A percentile compares a stretch with the other conserved stretches of the same genome.
These are phyloP conservation scores for Eriocheir sinensis DNA, from an alignment of 1,140 invertebrate genomes.

Conservation along the genomic window DNA sequence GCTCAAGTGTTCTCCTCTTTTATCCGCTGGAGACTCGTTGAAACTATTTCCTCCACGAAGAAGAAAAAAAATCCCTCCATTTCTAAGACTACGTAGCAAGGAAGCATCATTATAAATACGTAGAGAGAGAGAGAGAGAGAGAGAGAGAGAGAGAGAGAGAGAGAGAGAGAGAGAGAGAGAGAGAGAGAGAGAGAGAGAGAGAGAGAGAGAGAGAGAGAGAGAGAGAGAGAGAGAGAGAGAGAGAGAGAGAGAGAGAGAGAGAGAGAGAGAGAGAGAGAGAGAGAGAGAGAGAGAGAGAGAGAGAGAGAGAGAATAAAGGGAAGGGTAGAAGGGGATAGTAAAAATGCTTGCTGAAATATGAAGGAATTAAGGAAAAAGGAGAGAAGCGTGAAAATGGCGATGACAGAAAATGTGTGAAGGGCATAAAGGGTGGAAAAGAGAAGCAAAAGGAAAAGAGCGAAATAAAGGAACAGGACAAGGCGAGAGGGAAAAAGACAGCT, in stretches of 20 bases:
- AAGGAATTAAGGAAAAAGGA: neutral
- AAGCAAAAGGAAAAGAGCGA: neutral
- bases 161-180: neutral
- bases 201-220: neutral
- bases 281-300: constrained; percentile 6
- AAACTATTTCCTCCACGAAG: no score
- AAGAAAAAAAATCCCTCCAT: no score
- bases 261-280: neutral
- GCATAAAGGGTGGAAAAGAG: neutral
- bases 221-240: neutral
- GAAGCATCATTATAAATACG: no score
- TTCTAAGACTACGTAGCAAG: no score
- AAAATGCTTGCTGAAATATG: neutral
- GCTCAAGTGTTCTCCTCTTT: no score
- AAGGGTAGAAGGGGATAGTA: neutral
- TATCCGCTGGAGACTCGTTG: no score
- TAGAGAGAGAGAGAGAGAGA: constrained; percentile 39
- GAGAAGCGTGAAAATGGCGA: no score
- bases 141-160: neutral
- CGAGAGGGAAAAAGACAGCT: neutral
- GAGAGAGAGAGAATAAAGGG: neutral
- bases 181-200: neutral
- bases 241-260: neutral
- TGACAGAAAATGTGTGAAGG: neutral
- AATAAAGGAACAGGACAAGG: neutral